Base-by-base conservation (phyloP, 1,140 invertebrate genomes). In the Drosophila serrata region DNA sequence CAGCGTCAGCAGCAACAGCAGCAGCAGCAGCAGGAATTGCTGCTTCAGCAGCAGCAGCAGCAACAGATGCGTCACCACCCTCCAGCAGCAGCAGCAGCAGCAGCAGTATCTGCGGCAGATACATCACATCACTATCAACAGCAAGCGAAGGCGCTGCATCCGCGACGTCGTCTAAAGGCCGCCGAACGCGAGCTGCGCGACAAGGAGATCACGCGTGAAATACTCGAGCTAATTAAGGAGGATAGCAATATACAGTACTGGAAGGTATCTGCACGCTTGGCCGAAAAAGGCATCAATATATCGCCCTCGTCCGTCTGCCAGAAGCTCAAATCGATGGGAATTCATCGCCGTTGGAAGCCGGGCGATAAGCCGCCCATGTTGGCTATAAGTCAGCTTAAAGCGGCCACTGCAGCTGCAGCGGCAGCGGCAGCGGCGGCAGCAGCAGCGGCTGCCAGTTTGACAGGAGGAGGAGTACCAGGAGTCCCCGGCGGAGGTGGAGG, bases 241-340 rank as follows among this genome's bases (percentile, higher is more conserved):
- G 91, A 92, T 48, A 92, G 86, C 70, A 92, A 92, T 37, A 92
- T 92, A 37, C 91, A 92, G 48, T 92, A 92, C 72, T 92, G 91
- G 91, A 92, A 92, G 61, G 88, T 92, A 29, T 92, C 91, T 37
- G 91, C 91, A 5, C 91, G 90, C 6, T 62, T 92, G 13, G 91
- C 91, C 53, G 91, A 92, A 37, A 92, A 92, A 76, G 91, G 91
- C 37, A 92, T 85, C 63, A 81, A 90, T 49, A 92, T 92, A 61
- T 92, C 91, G 51, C 88, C 91, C 13, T 92, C 91, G 31, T 92
- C 91, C 29, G 90, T 92, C n/a, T 92, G 91, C 60, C 91, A 92
- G 62, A 92, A 92, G 33, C 81, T 92, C 48, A 92, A 92, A 45
- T 92, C 91, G 7, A 91, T 92, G 91, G 91, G 91, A 35, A 92